Base-by-base conservation (phyloP, 2,888 invertebrate genomes). In the Cetonia aurata region DNA sequence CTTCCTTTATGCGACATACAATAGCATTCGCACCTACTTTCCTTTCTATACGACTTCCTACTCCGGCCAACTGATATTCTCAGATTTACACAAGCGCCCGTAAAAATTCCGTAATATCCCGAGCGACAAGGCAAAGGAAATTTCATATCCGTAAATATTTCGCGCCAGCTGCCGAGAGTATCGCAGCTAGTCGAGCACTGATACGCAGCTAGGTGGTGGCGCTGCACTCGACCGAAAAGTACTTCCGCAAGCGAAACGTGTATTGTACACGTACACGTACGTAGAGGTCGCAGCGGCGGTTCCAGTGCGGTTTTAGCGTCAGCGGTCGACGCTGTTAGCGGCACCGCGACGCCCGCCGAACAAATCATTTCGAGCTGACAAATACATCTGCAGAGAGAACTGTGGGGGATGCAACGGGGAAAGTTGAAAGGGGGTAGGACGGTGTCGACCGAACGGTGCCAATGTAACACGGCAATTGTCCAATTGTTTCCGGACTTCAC, bases 351-450 rank as follows among this genome's bases (percentile, higher is more conserved):
- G 53, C 55, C 62, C 74, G 72, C 75, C 71, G 75, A 77, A 78
- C 79, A 79, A 79, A 80, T 79, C 78, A 78, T 79, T 74, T 67
- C 77, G 60, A 48, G 59, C 68, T 79, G 80, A 79, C 79, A 79
- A 80, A 79, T 79, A 76, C 79, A 80, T 80, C 78, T 79, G 79
- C 77, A 79, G 74, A 37, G 53, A 25, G 25, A 25, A 25, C 25
- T 25, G 25, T 4, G 25, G 25, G n/a, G 25, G 25, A 25, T 25
- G 25, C 25, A 25, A 25, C 4, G 4, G 25, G 25, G 25, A 3
- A 25, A 25, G 4, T 25, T 1, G 25, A 25, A 25, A 4, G 25
- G 1, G 25, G 25, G 25, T 25, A 25, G 25, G 25, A 3, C 25
- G 25, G 25, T 25, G 25, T 25, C 60, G 69, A 56, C 33, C 15